Evolutionary conservation across 2,888 invertebrate genomes (phyloP).

Genomic region (Oxyteleia sp.): DNA sequence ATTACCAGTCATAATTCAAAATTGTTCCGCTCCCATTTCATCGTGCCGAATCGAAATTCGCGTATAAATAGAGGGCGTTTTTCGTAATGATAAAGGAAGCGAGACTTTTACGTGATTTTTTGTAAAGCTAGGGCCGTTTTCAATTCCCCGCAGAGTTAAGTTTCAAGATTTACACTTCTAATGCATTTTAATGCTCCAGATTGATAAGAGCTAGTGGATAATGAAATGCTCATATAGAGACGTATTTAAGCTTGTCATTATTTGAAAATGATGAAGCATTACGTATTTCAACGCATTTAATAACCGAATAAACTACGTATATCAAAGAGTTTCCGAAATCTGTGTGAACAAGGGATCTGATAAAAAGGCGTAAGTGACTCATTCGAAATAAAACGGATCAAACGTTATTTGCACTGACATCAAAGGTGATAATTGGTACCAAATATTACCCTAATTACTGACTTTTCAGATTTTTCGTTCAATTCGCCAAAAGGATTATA

Average conservation of each 20-base stretch:
- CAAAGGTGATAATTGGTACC: slow-evolving; percentile 6
- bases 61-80: slow-evolving; percentile 36
- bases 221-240: no score
- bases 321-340: slow-evolving; percentile 49
- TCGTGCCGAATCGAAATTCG: slow-evolving; percentile 11
- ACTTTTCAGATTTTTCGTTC: slow-evolving; percentile 7
- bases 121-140: not conserved
- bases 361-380: slow-evolving; percentile 17
- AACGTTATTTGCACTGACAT: slow-evolving; percentile 6
- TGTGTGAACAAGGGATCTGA: no score
- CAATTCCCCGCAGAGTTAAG: slow-evolving; percentile 17
- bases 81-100: slow-evolving; percentile 30
- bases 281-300: slow-evolving; percentile 57
- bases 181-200: slow-evolving; percentile 82
- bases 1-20: slow-evolving; percentile 42
- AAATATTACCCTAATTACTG: slow-evolving; percentile 13
- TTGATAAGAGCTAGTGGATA: slow-evolving; percentile 80
- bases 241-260: no score
- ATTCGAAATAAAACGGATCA: slow-evolving; percentile 27
- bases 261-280: no score
- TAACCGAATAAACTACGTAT: slow-evolving; percentile 29
- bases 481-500: not conserved
- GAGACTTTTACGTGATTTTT: not conserved
- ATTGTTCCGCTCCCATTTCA: slow-evolving; percentile 11
- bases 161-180: slow-evolving; percentile 42